Conservation (phyloP, 92 coral and sea anemone genomes). For the Actinernus sp. region DNA sequence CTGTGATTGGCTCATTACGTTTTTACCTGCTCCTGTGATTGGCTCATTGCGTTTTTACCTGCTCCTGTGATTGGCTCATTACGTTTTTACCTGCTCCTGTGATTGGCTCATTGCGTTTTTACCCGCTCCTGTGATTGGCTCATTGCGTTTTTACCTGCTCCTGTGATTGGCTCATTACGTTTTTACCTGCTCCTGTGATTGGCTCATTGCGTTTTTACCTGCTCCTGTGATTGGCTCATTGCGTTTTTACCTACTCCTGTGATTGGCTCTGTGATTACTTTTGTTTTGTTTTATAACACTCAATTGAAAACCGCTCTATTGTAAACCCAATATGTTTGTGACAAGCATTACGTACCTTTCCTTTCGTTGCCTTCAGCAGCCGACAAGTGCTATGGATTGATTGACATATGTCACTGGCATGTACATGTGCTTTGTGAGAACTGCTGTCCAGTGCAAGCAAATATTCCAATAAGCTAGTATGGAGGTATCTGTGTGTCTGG, state of each 20-base stretch:
- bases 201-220: not conserved
- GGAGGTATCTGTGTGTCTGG: slow-evolving; percentile 60
- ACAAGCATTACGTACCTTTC: slow-evolving; percentile 45
- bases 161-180: no score
- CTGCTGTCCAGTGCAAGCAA: slow-evolving; percentile 61
- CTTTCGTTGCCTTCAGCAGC: slow-evolving; percentile 60
- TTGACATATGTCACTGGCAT: slow-evolving; percentile 42
- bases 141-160: no score
- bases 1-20: no score
- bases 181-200: no score
- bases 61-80: no score
- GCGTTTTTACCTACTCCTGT: not conserved
- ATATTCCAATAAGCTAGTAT: slow-evolving; percentile 60
- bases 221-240: not conserved
- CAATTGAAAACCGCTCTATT: not conserved
- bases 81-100: no score
- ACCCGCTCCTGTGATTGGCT: no score
- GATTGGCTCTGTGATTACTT: not conserved
- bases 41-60: no score
- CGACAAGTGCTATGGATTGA: slow-evolving; percentile 64
- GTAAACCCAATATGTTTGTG: not conserved
- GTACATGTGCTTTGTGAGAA: slow-evolving; percentile 49
- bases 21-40: no score
- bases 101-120: no score
- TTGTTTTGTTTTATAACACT: not conserved